phyloP scores from a whole-genome alignment of 2,888 invertebrate genomes.

The Synanthedon formicaeformis region DNA sequence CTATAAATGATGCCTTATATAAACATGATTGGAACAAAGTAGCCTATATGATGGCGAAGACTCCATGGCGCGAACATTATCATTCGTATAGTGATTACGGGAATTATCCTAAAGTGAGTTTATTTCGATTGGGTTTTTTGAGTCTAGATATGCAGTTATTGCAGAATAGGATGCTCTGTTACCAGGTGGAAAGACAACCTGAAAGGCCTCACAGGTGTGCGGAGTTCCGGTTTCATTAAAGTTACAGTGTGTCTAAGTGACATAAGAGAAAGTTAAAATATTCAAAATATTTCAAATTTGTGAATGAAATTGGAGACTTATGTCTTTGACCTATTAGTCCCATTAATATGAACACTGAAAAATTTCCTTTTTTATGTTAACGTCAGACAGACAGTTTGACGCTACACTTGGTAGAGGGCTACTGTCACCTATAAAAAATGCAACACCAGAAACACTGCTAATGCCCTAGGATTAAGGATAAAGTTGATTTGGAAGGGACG shows the following conservation, averaged over 20 bases:
- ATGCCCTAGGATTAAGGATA: too few species aligned
- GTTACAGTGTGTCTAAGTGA: too few species aligned
- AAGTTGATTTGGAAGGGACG: too few species aligned
- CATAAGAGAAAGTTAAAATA: too few species aligned
- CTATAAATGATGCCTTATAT: constrained; percentile 28
- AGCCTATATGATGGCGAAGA: constrained; percentile 38
- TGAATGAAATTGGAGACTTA: too few species aligned
- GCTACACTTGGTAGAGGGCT: not conserved
- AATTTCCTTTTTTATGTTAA: too few species aligned
- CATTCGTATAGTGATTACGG: not conserved
- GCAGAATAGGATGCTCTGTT: not conserved
- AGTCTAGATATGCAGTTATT: not conserved
- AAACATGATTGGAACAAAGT: constrained; percentile 53
- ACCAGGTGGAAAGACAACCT: not conserved
- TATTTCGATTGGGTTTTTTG: not conserved
- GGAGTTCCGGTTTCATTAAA: too few species aligned
- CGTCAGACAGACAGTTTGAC: too few species aligned
- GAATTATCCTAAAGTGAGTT: not conserved
- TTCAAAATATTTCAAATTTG: too few species aligned
- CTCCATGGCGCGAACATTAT: constrained; percentile 36
- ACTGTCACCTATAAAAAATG: not conserved
- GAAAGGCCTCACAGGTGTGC: not conserved
- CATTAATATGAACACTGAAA: too few species aligned
- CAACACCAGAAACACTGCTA: too few species aligned
- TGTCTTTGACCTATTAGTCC: too few species aligned